phyloP scores from a whole-genome alignment of 2,113 vertebrate species.

The Aplodontia rufa region DNA sequence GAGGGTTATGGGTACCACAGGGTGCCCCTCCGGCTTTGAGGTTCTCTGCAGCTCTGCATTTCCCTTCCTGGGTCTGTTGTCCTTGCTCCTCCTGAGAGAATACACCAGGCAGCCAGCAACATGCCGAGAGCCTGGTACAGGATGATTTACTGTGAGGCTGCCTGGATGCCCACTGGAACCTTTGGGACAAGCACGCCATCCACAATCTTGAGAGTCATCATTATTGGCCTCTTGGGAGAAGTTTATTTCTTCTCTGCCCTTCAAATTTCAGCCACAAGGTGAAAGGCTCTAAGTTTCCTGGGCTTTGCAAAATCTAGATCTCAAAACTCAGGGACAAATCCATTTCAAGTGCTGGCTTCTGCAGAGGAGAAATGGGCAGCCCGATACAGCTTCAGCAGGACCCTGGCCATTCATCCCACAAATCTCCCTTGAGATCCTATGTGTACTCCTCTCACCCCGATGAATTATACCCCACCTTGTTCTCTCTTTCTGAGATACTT shows the following conservation, averaged over 20 bases:
- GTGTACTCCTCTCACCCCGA: no score
- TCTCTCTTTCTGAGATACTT: not conserved
- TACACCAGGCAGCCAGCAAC: not conserved
- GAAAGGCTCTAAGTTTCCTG: slow-evolving; percentile 22
- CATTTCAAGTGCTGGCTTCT: not conserved
- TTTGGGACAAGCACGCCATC: slow-evolving; percentile 35
- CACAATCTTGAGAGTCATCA: slow-evolving; percentile 37
- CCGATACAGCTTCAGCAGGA: not conserved
- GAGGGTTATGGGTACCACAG: not conserved
- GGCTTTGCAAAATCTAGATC: not conserved
- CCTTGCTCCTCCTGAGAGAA: not conserved
- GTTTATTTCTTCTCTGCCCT: slow-evolving; percentile 68
- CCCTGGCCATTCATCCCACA: not conserved
- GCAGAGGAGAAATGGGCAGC: not conserved
- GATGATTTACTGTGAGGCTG: not conserved
- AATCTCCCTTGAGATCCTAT: not conserved
- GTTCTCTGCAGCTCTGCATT: not conserved
- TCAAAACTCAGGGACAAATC: not conserved
- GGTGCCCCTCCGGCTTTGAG: not conserved
- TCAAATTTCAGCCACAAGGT: slow-evolving; percentile 55
- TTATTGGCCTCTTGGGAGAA: slow-evolving; percentile 37
- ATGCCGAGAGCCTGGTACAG: not conserved
- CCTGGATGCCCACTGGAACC: not conserved
- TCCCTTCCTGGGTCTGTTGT: not conserved
- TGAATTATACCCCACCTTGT: not conserved